Base-by-base conservation (phyloP, 2,113 vertebrate genomes). In the Chiloscyllium plagiosum region DNA sequence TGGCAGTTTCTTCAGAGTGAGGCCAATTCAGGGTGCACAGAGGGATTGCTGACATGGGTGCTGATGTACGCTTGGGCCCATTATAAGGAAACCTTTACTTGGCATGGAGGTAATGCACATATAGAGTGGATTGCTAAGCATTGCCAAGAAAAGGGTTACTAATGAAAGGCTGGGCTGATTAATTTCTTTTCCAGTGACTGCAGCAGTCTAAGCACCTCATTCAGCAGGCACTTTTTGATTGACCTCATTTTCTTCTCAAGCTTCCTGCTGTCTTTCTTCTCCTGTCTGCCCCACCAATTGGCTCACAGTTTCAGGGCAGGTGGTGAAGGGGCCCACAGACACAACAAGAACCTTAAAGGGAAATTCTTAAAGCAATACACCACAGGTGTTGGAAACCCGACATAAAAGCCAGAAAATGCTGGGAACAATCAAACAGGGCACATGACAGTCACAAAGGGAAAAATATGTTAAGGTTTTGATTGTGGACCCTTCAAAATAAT, bases 121-220 rank as follows among this genome's bases (percentile, higher is more conserved):
- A n/a, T n/a, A 37, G 13, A 80, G 33, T 15, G 76, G 76, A 37
- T 33, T 37, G 76, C n/a, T 80, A 37, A 37, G 33, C 76, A 37
- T 80, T 80, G 76, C 33, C 76, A 80, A n/a, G 76, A 80, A 78
- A 80, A 80, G 76, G 76, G 76, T n/a, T 37, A 80, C 76, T 80
- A 80, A 80, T 37, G 76, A 80, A 37, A 7, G 76, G 76, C n/a
- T 80, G 33, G 76, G 33, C 33, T 80, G 76, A 80, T 80, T 80
- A 80, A n/a, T 37, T 80, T 80, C n/a, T 80, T 80, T 80, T 17
- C 76, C 76, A 37, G n/a, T 80, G 76, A 80, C 76, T 15, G 76
- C 76, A 80, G 29, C 76, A 37, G 33, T 80, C 76, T 80, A n/a
- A 80, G 76, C 76, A 80, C 33, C n/a, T 80, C 76, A 37, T 80